Evolutionary conservation across 2,888 invertebrate genomes (phyloP), one percentile per base, ranked within the genome.

Genomic region (Protodeltote pygarga): DNA sequence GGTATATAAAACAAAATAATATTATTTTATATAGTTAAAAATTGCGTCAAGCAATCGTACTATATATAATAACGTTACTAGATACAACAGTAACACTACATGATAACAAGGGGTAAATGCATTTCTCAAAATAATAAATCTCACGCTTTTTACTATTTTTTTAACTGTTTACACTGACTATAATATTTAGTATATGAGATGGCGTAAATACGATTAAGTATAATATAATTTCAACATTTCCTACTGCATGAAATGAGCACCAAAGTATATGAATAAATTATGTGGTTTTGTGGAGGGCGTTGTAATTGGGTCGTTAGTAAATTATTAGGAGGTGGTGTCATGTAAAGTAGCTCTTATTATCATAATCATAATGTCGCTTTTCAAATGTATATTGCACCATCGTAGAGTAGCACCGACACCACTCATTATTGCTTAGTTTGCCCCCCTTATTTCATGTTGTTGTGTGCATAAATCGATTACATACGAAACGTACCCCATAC

Each of bases 71-170:
- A 55, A 64, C 46, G 44, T 64, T 71, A 57, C 71, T 73, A 73
- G 72, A 65, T 74, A 63, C 76, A 79, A 81, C 77, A 73, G 65
- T 75, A 74, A 79, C 67, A 74, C 73, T 78, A 79, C 68, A 72
- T 66, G 67, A 51, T 76, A 84, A 85, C 82, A 87, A 75, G 75
- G 73, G 81, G 83, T 88, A 89, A 90, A 89, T 87, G 83, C 82
- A 81, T 73, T 76, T 87, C 83, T 81, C 81, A 87, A 88, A 88
- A 87, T 83, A 83, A 85, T 77, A 74, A 73, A 71, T 78, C 60
- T 80, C 74, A 73, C 64, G 66, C 53, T 71, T 73, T 37, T n/a
- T n/a, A n/a, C n/a, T n/a, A 72, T 73, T 68, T 49, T 61, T 54
- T 65, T 78, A 77, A 53, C 49, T 68, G 59, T 61, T 64, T 48